A percentile compares a stretch with the other conserved stretches of the same genome.
phyloP scores from a whole-genome alignment of 64 coral and sea anemone species.

The Montipora capricornis region DNA sequence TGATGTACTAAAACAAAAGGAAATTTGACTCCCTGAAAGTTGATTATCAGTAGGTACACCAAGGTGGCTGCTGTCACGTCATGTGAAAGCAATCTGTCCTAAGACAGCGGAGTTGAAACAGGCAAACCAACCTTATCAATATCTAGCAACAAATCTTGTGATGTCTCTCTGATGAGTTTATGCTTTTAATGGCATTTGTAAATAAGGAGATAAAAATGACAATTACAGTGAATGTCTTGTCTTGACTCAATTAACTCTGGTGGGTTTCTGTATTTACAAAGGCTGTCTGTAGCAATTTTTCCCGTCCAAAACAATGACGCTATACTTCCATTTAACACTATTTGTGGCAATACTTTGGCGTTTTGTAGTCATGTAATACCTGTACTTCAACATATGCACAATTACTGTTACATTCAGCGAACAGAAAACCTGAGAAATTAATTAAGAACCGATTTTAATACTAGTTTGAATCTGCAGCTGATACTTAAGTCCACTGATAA shows the following conservation, averaged over 20 bases:
- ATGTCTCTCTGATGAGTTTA: background rate
- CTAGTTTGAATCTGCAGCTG: background rate
- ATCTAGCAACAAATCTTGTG: background rate
- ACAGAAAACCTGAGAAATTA: background rate
- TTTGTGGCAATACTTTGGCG: constrained; percentile 1
- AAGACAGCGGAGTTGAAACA: no score
- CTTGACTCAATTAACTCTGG: background rate
- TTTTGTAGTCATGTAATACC: background rate
- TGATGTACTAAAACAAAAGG: no score
- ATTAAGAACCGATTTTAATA: background rate
- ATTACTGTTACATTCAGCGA: background rate
- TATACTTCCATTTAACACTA: background rate
- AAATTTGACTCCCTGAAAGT: no score
- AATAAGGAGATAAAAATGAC: background rate
- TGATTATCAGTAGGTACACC: no score
- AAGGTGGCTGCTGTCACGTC: no score
- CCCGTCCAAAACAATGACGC: background rate
- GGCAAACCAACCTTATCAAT: background rate
- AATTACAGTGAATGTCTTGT: background rate
- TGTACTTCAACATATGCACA: background rate
- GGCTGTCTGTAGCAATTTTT: background rate
- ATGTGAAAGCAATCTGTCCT: no score
- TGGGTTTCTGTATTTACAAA: constrained; percentile 19
- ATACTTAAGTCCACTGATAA: constrained; percentile 9
- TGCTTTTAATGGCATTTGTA: background rate